Evolutionary conservation across 2,113 vertebrate species (phyloP), one percentile per base, ranked within the genome.

Genomic region (Alouatta palliata): DNA sequence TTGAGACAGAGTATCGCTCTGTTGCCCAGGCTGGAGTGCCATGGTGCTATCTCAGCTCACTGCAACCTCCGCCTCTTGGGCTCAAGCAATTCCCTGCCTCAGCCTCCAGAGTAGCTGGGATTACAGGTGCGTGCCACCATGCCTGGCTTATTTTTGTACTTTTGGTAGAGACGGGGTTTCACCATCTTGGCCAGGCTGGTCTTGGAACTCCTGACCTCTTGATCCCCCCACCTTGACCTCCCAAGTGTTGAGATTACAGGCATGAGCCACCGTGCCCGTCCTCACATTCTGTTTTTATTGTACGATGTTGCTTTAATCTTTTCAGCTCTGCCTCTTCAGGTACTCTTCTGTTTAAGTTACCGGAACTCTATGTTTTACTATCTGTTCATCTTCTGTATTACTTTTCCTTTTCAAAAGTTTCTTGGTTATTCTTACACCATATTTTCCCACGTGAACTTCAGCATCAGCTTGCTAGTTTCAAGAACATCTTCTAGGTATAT

Each of bases 271-370:
- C 2, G 12, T 2, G 0, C 61, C 61, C 27, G 30, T 5, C 61
- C 27, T 30, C 61, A 64, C 61, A 32, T 30, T 32, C 61, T 32
- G 8, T 32, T 47, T 77, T 27, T 37, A 27, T 4, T 40, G 37
- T 32, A 1, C 2, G 0, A 0, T 0, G 6, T 32, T 4, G 19
- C 19, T 21, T 19, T 70, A 3, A 11, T 86, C 12, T n/a, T 52
- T 70, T 73, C 37, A 95, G 58, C 11, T 13, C 30, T 75, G 45
- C 76, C 19, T 68, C 1, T 45, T 14, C 1, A 1, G 30, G 49
- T 5, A 3, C 19, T 43, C 0, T 8, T 1, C 61, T 37, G 1
- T 88, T 68, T 66, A 12, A 61, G 0, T 32, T 27, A 47, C 0
- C 6, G n/a, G 20, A 58, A 66, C 1, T 17, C 43, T 49, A 1